These are phyloP conservation scores for Ceuthmochares aereus DNA, from an alignment of 2,113 vertebrate genomes.

Conservation along the genomic window DNA sequence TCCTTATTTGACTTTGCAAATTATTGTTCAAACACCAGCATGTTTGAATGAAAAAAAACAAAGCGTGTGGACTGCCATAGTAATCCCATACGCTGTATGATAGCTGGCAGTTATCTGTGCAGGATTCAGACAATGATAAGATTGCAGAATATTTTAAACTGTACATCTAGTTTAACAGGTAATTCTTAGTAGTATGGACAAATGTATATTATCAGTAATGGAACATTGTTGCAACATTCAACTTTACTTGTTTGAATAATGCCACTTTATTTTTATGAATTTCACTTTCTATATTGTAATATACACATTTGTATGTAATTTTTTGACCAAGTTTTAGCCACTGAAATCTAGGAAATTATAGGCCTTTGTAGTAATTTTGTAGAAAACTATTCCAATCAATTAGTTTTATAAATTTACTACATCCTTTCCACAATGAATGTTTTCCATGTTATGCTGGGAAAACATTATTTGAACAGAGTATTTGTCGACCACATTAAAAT, in stretches of 20 bases:
- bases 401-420: not conserved
- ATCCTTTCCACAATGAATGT: not conserved
- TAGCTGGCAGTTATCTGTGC: constrained; percentile 45
- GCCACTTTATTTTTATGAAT: not conserved
- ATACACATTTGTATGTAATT: not conserved
- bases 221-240: not conserved
- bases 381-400: not conserved
- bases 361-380: not conserved
- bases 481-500: not conserved
- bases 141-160: constrained; percentile 25
- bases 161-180: not conserved
- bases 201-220: not conserved
- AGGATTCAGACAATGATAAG: constrained; percentile 42
- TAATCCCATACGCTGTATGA: constrained; percentile 53
- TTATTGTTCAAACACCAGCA: constrained; percentile 71
- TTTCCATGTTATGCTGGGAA: not conserved
- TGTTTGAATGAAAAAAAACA: too few species aligned
- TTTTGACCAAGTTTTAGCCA: not conserved
- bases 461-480: not conserved
- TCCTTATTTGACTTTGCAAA: constrained; percentile 69
- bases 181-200: not conserved
- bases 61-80: constrained; percentile 68
- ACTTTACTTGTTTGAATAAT: not conserved
- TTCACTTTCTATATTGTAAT: not conserved
- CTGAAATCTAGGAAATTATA: not conserved